Evolutionary conservation across 30 jellyfish, hydroid and myxozoan genomes (phyloP).

Genomic region (Aurelia sp.): DNA sequence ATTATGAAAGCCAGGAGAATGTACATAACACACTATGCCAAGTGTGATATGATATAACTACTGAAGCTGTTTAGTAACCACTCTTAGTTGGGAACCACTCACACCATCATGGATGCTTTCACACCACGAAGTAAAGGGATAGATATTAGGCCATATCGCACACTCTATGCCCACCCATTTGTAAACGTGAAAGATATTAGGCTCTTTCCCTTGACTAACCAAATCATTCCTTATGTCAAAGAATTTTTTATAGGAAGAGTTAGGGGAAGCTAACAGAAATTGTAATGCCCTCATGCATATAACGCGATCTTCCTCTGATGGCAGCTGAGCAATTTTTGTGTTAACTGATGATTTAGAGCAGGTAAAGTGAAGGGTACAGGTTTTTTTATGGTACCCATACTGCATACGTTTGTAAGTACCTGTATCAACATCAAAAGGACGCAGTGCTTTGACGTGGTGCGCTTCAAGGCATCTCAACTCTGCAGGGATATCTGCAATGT

Average conservation of each 20-base stretch:
- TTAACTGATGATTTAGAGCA: slow-evolving; percentile 3
- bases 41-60: too few species aligned
- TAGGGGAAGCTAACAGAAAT: background rate
- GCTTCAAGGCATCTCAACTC: background rate
- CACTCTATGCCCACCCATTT: background rate
- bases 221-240: background rate
- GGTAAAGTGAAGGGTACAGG: background rate
- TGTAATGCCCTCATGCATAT: background rate
- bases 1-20: too few species aligned
- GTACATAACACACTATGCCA: too few species aligned
- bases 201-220: background rate
- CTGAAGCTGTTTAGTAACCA: too few species aligned
- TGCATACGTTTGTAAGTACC: background rate
- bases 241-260: background rate
- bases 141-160: too few species aligned
- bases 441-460: background rate
- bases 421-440: background rate
- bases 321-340: background rate
- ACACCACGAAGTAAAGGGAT: too few species aligned
- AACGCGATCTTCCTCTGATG: background rate
- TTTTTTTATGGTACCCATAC: slow-evolving; percentile 31
- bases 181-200: background rate
- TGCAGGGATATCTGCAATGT: background rate
- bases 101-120: too few species aligned
- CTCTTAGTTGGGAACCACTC: too few species aligned